Conservation (phyloP, 2,888 invertebrate genomes). For the Cerceris ruficornis region DNA sequence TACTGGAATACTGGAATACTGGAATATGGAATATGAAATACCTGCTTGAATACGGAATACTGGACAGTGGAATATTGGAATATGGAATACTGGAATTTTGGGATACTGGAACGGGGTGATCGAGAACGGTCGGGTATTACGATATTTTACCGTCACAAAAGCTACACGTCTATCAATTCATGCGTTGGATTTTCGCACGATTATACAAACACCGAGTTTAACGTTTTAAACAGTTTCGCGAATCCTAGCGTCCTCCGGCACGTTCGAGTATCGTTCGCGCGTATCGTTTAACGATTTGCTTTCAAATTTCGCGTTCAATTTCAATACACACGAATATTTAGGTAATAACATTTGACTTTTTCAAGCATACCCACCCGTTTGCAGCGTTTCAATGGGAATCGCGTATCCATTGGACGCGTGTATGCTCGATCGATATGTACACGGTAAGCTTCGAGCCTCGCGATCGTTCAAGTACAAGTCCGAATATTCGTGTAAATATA, state of each 20-base stretch:
- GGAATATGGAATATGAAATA: no score
- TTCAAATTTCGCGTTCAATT: no score
- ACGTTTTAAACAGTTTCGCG: conserved; percentile 6
- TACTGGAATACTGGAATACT: no score
- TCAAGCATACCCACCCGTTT: conserved; percentile 22
- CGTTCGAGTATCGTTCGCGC: not conserved
- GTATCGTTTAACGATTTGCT: not conserved
- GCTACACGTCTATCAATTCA: conserved; percentile 27
- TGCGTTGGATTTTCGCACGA: conserved; percentile 24
- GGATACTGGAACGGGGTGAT: not conserved
- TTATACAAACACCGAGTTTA: conserved; percentile 18
- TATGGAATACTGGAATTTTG: not conserved
- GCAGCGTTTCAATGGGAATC: not conserved
- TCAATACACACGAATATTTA: no score
- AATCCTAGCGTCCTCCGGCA: not conserved
- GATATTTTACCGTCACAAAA: conserved; percentile 21
- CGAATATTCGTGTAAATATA: conserved; percentile 28
- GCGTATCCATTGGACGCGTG: conserved; percentile 1
- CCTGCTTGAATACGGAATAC: no score
- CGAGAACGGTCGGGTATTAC: not conserved
- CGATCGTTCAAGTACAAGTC: conserved; percentile 45
- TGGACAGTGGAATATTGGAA: no score
- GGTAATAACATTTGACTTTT: no score
- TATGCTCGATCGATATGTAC: conserved; percentile 15
- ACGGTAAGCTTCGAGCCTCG: conserved; percentile 3